These are phyloP conservation scores for Cryptocheilus praepositus DNA, from an alignment of 2,888 invertebrate genomes.

Conservation along the genomic window DNA sequence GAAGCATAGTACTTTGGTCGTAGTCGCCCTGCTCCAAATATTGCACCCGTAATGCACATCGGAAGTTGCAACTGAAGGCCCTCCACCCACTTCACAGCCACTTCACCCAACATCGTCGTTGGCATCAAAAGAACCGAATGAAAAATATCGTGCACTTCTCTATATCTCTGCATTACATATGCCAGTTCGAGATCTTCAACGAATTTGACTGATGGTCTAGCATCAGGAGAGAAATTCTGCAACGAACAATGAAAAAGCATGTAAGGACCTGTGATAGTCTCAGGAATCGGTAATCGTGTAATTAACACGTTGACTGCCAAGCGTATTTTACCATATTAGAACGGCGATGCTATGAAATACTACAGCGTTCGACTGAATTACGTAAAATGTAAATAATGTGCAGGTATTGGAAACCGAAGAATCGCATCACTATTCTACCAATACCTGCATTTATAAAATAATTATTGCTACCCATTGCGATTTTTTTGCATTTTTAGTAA, in stretches of 20 bases:
- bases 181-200: conserved; percentile 92
- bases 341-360: too few relatives aligned
- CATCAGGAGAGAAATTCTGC: conserved; percentile 93
- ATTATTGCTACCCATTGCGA: too few relatives aligned
- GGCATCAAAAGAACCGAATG: conserved; percentile 95
- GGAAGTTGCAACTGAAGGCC: conserved; percentile 95
- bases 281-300: neutral
- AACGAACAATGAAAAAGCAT: conserved; percentile 19
- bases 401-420: too few relatives aligned
- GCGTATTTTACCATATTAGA: too few relatives aligned
- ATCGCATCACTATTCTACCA: too few relatives aligned
- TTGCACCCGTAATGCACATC: conserved; percentile 95
- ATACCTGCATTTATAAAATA: too few relatives aligned
- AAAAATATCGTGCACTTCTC: conserved; percentile 96
- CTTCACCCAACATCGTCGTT: conserved; percentile 94
- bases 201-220: conserved; percentile 91
- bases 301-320: too few relatives aligned
- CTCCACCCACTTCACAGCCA: conserved; percentile 98
- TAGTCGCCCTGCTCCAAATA: conserved; percentile 93
- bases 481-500: too few relatives aligned
- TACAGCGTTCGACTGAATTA: too few relatives aligned
- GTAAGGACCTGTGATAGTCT: neutral
- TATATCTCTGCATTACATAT: conserved; percentile 97
- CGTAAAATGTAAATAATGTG: too few relatives aligned
- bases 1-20: conserved; percentile 82